Conservation (phyloP, 2,113 vertebrate species). For the Canis aureus region DNA sequence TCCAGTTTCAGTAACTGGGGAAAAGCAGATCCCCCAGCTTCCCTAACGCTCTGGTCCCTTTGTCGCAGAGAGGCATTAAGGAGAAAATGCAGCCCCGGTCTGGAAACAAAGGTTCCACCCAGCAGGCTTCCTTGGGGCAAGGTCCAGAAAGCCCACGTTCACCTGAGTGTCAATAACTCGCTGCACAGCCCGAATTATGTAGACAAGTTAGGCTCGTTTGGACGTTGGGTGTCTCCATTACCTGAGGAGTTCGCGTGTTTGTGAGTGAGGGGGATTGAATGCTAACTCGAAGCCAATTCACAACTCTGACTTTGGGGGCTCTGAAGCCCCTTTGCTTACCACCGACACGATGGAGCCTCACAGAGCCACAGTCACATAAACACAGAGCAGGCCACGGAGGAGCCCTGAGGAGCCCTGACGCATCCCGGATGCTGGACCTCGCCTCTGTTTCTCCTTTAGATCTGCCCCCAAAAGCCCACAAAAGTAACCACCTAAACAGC, state of each 20-base stretch:
- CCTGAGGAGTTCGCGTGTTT: conserved; percentile 56
- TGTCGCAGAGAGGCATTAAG: background rate
- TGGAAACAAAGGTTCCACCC: background rate
- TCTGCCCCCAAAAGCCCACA: background rate
- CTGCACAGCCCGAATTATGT: background rate
- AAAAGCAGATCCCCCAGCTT: fast-evolving
- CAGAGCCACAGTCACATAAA: too few relatives aligned
- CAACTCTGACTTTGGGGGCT: background rate
- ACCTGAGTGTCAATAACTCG: background rate
- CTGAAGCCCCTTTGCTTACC: background rate
- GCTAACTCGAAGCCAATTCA: background rate
- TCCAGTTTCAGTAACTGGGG: background rate
- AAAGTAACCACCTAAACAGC: background rate
- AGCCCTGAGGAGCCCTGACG: fast-evolving
- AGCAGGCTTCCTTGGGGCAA: background rate
- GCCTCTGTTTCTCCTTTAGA: background rate
- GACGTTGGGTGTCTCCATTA: conserved; percentile 44
- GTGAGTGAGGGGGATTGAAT: background rate
- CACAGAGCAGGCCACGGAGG: fast-evolving
- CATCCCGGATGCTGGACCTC: fast-evolving
- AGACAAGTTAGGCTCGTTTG: background rate
- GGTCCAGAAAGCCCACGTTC: background rate
- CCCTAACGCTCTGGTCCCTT: background rate
- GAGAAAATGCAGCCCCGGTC: background rate
- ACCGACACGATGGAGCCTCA: fast-evolving